phyloP scores from a whole-genome alignment of 2,797 vertebrate genomes.

The Sebastolobus altivelis region DNA sequence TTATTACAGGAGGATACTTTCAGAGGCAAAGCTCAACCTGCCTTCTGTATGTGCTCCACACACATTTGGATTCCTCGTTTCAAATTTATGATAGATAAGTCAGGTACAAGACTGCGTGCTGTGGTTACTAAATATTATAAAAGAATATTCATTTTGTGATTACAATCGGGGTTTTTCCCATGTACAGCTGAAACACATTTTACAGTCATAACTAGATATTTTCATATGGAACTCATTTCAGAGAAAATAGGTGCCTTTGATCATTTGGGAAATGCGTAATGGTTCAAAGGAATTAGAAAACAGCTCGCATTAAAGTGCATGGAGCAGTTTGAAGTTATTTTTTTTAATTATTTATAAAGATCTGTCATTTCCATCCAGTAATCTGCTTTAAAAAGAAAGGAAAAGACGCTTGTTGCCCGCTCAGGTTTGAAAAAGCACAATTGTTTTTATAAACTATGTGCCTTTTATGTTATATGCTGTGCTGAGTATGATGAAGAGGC shows the following conservation, averaged over 20 bases:
- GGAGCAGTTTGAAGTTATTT: constrained; percentile 24
- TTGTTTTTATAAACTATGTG: constrained; percentile 27
- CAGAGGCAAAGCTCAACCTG: constrained; percentile 11
- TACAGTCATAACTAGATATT: constrained; percentile 32
- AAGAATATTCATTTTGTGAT: constrained; percentile 1
- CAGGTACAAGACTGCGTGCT: background rate
- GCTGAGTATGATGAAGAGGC: constrained; percentile 10
- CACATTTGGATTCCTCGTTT: constrained; percentile 19
- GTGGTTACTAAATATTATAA: constrained; percentile 3
- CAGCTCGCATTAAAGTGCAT: constrained; percentile 17
- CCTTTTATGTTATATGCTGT: constrained; percentile 15
- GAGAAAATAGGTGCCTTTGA: constrained; percentile 40
- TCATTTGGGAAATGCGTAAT: constrained; percentile 34
- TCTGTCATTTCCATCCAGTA: constrained; percentile 37
- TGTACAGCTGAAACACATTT: constrained; percentile 1
- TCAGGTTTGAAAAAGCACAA: constrained; percentile 11
- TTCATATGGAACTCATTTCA: constrained; percentile 20
- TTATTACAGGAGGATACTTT: constrained; percentile 8
- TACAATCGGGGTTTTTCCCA: background rate
- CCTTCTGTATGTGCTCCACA: background rate
- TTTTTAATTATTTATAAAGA: constrained; percentile 32
- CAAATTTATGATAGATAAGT: constrained; percentile 30
- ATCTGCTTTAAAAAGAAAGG: constrained; percentile 20
- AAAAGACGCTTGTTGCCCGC: background rate
- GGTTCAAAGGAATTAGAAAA: constrained; percentile 52